These are phyloP conservation scores for Pachyrhynchus sulphureomaculatus DNA, from an alignment of 1,140 invertebrate species.

Conservation along the genomic window DNA sequence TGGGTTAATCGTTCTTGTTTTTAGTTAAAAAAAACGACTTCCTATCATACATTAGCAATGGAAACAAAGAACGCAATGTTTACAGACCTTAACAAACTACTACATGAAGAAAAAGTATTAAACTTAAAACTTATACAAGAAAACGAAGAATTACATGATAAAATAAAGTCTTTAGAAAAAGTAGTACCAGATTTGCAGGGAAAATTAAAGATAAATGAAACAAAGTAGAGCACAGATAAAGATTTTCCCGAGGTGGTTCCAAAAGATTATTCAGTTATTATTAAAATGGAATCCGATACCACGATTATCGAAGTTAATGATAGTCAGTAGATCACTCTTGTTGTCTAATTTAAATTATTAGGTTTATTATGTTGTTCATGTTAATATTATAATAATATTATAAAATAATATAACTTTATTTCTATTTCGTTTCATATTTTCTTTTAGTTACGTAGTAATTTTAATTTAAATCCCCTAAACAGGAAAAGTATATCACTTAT, in stretches of 20 bases:
- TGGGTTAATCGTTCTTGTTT: neutral
- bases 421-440: too few relatives aligned
- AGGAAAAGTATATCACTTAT: too few relatives aligned
- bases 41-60: conserved; percentile 7
- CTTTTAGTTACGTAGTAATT: too few relatives aligned
- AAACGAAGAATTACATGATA: neutral
- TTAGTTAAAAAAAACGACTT: conserved; percentile 21
- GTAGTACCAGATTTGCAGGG: neutral
- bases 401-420: too few relatives aligned
- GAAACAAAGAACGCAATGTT: conserved; percentile 14
- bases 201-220: conserved; percentile 4
- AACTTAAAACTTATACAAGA: conserved; percentile 27
- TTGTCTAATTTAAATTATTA: too few relatives aligned
- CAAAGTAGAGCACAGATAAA: neutral
- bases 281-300: neutral
- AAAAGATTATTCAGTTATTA: neutral
- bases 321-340: too few relatives aligned
- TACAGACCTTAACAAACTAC: neutral
- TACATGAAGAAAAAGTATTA: conserved; percentile 13
- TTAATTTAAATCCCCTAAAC: too few relatives aligned
- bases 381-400: too few relatives aligned
- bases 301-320: too few relatives aligned
- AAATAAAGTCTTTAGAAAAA: conserved; percentile 2
- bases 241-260: neutral
- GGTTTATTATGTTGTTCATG: too few relatives aligned